Base-by-base conservation (phyloP, 2,797 vertebrate genomes). In the Anabas testudineus region DNA sequence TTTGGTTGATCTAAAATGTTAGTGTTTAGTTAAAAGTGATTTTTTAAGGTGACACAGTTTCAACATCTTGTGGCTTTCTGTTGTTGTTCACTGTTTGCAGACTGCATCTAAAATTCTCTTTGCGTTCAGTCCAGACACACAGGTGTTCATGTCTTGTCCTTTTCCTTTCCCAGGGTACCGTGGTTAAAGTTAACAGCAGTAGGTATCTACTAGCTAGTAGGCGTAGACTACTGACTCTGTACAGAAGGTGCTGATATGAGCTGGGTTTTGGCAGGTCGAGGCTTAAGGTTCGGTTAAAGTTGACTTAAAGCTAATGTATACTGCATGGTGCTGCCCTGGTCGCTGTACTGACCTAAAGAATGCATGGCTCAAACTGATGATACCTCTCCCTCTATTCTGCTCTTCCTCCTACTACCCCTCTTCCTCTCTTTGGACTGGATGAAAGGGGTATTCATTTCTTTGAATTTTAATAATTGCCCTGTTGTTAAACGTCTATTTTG, bases 401-500 rank as follows among this genome's bases (percentile, higher is more conserved):
- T 71, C 72, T 69, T 71, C 37, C 49, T 74, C 53, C 42, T 61
- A 39, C 19, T 59, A 42, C 32, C 67, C 52, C 64, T 18, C 55
- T 39, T 74, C 57, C 30, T 65, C 62, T 48, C 55, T 63, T 55
- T 64, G 45, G 45, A 37, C 62, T 55, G 64, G 18, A 43, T 59
- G 60, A 84, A 90, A 78, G 72, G 52, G 65, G 78, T 85, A 62
- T 82, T 62, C 80, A 34, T 88, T 86, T 81, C 78, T 87, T 91
- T 91, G 69, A 56, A 85, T 84, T 89, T 90, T 76, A 83, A 88
- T 80, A 85, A 76, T 72, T 78, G 71, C 82, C 76, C 79, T 86
- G 71, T 85, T 90, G 75, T 86, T 91, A 74, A 87, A 84, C 83
- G 88, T 94, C 90, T 94, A 93, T 93, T 98, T 97, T 99, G 96